These are phyloP conservation scores for Luffia ferchaultella DNA, from an alignment of 2,888 invertebrate species.

Conservation along the genomic window DNA sequence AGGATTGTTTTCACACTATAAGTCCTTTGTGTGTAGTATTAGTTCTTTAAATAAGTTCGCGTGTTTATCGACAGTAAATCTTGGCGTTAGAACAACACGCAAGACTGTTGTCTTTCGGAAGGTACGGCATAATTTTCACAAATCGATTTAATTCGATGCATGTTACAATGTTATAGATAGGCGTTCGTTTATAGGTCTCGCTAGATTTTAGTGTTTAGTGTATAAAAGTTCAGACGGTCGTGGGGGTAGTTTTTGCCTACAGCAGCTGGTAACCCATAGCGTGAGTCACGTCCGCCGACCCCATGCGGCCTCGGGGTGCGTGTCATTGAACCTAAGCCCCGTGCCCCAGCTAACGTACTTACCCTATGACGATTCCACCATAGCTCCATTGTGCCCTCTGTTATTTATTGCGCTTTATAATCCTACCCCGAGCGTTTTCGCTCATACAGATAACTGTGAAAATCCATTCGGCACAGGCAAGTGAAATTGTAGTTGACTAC, in stretches of 20 bases:
- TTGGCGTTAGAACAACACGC: too few relatives aligned
- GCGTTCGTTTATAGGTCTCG: too few relatives aligned
- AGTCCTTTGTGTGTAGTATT: too few relatives aligned
- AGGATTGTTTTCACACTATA: too few relatives aligned
- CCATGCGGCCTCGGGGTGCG: conserved; percentile 54
- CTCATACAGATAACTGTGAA: conserved; percentile 30
- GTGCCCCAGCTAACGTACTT: conserved; percentile 33
- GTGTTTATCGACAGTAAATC: too few relatives aligned
- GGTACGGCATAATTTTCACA: too few relatives aligned
- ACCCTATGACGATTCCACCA: conserved; percentile 49
- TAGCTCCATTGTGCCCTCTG: conserved; percentile 52
- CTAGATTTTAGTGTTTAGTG: too few relatives aligned
- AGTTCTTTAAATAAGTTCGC: too few relatives aligned
- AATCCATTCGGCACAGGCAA: conserved; percentile 31
- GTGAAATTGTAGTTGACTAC: too few relatives aligned
- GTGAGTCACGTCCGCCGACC: conserved; percentile 57
- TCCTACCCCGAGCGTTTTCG: conserved; percentile 31
- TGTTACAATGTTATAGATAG: too few relatives aligned
- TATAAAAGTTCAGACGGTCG: conserved; percentile 12
- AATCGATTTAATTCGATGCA: too few relatives aligned
- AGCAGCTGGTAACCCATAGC: conserved; percentile 61
- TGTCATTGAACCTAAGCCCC: conserved; percentile 54
- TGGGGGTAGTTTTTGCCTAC: conserved; percentile 55
- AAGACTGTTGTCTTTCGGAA: too few relatives aligned
- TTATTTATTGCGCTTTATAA: conserved; percentile 45